phyloP scores from a whole-genome alignment of 92 coral and sea anemone genomes.

The Metridium senile region DNA sequence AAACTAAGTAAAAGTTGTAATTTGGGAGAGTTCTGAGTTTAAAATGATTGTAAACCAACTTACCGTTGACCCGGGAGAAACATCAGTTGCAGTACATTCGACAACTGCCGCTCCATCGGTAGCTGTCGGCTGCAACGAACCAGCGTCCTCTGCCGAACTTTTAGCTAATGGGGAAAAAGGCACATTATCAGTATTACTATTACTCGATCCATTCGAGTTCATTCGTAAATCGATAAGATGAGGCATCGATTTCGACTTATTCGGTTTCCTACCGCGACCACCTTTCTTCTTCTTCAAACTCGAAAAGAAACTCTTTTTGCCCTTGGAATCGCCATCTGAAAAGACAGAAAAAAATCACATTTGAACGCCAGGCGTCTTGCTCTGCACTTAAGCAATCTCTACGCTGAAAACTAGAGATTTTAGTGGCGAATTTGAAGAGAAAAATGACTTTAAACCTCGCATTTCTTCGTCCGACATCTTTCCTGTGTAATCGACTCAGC shows the following conservation, averaged over 20 bases:
- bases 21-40: neutral
- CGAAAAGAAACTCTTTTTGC: conserved; percentile 85
- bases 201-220: conserved; percentile 59
- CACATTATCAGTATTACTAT: conserved; percentile 73
- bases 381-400: neutral
- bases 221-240: conserved; percentile 65
- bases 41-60: conserved; percentile 6
- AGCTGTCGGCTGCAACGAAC: conserved; percentile 60
- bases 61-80: conserved; percentile 97
- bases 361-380: neutral
- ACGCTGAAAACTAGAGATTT: neutral
- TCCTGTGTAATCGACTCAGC: conserved; percentile 50
- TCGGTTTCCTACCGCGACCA: conserved; percentile 96
- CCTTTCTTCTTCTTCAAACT: conserved; percentile 89
- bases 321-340: conserved; percentile 69
- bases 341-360: conserved; percentile 28
- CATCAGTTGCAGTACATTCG: conserved; percentile 87
- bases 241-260: conserved; percentile 86
- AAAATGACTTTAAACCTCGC: conserved; percentile 76
- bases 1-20: too few species aligned
- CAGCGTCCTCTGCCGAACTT: conserved; percentile 77
- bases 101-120: conserved; percentile 65
- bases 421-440: conserved; percentile 10
- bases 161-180: conserved; percentile 93
- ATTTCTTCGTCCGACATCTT: conserved; percentile 98